Conservation (phyloP, 1,140 invertebrate species). For the Tetragnatha versicolor region DNA sequence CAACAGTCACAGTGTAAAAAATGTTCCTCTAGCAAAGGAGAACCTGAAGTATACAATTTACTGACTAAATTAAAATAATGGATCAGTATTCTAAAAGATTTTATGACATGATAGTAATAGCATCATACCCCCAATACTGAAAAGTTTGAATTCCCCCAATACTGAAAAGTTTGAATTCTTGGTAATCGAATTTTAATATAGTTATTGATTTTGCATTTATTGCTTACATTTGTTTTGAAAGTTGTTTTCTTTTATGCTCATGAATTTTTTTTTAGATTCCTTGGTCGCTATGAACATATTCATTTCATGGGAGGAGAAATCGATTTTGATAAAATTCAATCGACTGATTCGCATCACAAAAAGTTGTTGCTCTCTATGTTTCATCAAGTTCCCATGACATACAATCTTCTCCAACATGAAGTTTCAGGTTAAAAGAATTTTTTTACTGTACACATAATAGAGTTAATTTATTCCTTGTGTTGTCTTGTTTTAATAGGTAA, state of each 20-base stretch:
- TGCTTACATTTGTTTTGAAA: background rate
- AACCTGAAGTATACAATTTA: no score
- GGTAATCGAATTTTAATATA: background rate
- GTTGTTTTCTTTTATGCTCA: background rate
- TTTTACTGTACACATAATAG: background rate
- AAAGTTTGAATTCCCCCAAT: no score
- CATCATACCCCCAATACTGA: no score
- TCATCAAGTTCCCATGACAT: constrained; percentile 78
- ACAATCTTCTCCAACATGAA: constrained; percentile 84
- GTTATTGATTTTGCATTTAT: background rate
- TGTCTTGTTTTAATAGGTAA: background rate
- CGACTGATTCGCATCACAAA: constrained; percentile 77
- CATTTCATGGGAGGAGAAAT: constrained; percentile 82
- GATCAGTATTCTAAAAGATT: no score
- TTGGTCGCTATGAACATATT: constrained; percentile 84
- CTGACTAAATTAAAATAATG: no score
- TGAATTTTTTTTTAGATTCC: constrained; percentile 71
- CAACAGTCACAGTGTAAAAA: no score
- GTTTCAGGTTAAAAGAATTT: constrained; percentile 71
- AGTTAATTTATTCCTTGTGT: background rate
- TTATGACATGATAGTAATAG: no score
- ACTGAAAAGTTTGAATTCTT: no score
- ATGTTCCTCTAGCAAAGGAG: no score
- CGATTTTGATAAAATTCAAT: constrained; percentile 73
- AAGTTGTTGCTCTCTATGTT: constrained; percentile 73